Evolutionary conservation across 2,888 invertebrate species (phyloP).

Genomic region (Marronus borbonicus): DNA sequence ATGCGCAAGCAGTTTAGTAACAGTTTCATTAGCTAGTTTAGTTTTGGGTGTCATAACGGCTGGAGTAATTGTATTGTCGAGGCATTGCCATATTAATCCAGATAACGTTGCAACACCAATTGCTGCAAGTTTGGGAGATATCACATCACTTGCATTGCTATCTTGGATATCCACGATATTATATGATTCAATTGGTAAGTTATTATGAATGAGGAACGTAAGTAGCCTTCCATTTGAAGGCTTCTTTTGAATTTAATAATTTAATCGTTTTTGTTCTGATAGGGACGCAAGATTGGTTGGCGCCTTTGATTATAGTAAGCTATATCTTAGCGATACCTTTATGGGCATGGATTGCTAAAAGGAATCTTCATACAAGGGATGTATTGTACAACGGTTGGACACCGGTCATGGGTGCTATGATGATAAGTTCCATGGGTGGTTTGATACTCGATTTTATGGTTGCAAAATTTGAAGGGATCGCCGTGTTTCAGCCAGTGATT

Average conservation of each 20-base stretch:
- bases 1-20: conserved; percentile 82
- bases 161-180: conserved; percentile 75
- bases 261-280: conserved; percentile 4
- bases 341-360: conserved; percentile 82
- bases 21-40: conserved; percentile 84
- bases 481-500: conserved; percentile 87
- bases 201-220: not conserved
- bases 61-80: conserved; percentile 80
- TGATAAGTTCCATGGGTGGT: conserved; percentile 85
- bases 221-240: not conserved
- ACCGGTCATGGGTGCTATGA: conserved; percentile 86
- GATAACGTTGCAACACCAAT: conserved; percentile 88
- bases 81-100: conserved; percentile 81
- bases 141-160: conserved; percentile 78
- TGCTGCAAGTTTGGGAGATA: conserved; percentile 86
- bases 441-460: conserved; percentile 83
- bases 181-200: conserved; percentile 74
- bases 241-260: too few relatives aligned
- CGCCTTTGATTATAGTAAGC: conserved; percentile 76
- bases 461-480: conserved; percentile 78
- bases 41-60: conserved; percentile 81
- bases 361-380: conserved; percentile 79
- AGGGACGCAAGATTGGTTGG: conserved; percentile 76
- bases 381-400: conserved; percentile 84
- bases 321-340: conserved; percentile 79